phyloP scores from a whole-genome alignment of 2,797 vertebrate genomes.

The Eidolon dupreanum region DNA sequence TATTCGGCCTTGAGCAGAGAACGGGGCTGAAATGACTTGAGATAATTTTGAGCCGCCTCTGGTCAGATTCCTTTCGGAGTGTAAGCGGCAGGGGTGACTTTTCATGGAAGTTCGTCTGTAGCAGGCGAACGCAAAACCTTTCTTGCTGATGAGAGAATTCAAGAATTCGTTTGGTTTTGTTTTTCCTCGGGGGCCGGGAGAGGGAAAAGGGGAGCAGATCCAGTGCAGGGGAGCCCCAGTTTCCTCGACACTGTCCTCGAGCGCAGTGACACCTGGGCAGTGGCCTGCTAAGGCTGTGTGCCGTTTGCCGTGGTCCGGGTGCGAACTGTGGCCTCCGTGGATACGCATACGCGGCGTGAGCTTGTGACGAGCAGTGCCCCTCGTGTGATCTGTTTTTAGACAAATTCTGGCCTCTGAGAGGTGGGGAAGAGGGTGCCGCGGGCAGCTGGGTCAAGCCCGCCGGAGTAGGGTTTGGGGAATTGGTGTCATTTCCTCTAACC shows the following conservation, averaged over 20 bases:
- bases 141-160: not conserved
- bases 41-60: not conserved
- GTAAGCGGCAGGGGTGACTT: not conserved
- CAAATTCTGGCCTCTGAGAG: not conserved
- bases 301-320: not conserved
- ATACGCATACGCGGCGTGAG: not conserved
- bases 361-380: too few relatives aligned
- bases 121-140: not conserved
- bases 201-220: not conserved
- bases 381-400: not conserved
- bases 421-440: too few relatives aligned
- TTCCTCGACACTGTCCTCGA: not conserved
- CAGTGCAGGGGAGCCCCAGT: not conserved
- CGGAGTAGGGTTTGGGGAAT: not conserved
- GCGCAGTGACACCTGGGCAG: too few relatives aligned
- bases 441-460: not conserved
- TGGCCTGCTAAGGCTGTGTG: not conserved
- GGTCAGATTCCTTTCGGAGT: not conserved
- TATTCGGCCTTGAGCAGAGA: not conserved
- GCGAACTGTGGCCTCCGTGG: fast-evolving
- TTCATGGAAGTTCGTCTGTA: not conserved
- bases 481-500: not conserved
- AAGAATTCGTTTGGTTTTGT: not conserved
- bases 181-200: not conserved
- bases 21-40: not conserved